These are phyloP conservation scores for Melanotaenia duboulayi DNA, from an alignment of 2,113 vertebrate genomes.

Conservation along the genomic window DNA sequence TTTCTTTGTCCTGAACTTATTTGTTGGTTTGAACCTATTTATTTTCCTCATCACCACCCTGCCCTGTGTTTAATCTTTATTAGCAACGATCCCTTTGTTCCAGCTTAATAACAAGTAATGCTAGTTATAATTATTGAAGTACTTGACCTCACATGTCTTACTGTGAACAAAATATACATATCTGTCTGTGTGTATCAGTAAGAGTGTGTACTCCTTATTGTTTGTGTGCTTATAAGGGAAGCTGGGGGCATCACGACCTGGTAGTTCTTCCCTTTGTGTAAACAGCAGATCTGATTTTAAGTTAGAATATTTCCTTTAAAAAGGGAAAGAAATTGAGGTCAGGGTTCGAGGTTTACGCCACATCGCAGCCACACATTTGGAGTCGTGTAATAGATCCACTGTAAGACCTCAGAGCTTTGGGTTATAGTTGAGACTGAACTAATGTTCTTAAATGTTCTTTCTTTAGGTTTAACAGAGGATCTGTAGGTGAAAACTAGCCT, in stretches of 20 bases:
- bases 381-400: slow-evolving; percentile 7
- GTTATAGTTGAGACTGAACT: not conserved
- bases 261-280: slow-evolving; percentile 24
- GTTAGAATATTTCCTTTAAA: slow-evolving; percentile 33
- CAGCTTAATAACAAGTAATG: slow-evolving; percentile 29
- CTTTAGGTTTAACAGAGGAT: not conserved
- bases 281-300: slow-evolving; percentile 52
- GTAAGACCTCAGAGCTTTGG: not conserved
- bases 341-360: slow-evolving; percentile 41
- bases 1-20: not conserved
- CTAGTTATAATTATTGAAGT: slow-evolving; percentile 89
- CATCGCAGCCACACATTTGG: slow-evolving; percentile 32
- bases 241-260: not conserved
- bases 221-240: slow-evolving; percentile 13
- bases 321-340: slow-evolving; percentile 49
- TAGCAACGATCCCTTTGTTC: slow-evolving; percentile 17
- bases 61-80: not conserved
- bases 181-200: not conserved
- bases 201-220: slow-evolving; percentile 1
- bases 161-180: slow-evolving; percentile 46
- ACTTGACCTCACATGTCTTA: slow-evolving; percentile 64
- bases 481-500: not conserved
- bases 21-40: not conserved
- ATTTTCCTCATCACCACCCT: not conserved
- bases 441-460: not conserved